Evolutionary conservation across 2,888 invertebrate species (phyloP).

Genomic region (Hecatera dysodea): DNA sequence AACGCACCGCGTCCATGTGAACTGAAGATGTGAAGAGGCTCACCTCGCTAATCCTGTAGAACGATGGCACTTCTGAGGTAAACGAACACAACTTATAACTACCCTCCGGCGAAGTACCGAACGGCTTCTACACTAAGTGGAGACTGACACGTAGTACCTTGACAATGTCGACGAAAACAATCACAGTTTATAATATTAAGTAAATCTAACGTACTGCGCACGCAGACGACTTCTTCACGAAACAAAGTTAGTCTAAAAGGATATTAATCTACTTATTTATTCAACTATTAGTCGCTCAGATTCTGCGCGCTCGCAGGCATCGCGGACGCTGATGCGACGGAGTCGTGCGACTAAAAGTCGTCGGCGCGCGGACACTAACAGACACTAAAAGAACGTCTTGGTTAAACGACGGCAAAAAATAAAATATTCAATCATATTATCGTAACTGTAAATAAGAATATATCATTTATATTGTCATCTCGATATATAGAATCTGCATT

Average conservation of each 20-base stretch:
- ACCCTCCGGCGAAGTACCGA: constrained; percentile 68
- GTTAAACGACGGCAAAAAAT: constrained; percentile 73
- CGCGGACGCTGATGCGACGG: constrained; percentile 19
- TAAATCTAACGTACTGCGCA: constrained; percentile 56
- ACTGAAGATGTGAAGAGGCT: constrained; percentile 52
- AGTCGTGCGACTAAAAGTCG: constrained; percentile 43
- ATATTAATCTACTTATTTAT: background rate
- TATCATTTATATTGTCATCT: constrained; percentile 88
- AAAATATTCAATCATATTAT: constrained; percentile 77
- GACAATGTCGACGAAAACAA: constrained; percentile 81
- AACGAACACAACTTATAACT: constrained; percentile 83
- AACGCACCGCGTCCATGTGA: constrained; percentile 22
- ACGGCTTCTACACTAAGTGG: constrained; percentile 66
- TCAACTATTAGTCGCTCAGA: constrained; percentile 6
- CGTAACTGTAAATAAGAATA: constrained; percentile 88
- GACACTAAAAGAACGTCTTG: constrained; percentile 64
- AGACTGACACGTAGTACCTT: constrained; percentile 78
- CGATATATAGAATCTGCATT: constrained; percentile 88
- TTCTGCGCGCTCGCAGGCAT: background rate
- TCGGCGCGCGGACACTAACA: constrained; percentile 51
- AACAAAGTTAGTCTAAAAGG: constrained; percentile 4
- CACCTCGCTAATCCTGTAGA: constrained; percentile 62
- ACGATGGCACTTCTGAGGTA: constrained; percentile 88
- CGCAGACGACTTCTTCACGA: constrained; percentile 31
- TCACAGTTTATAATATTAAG: constrained; percentile 79